Conservation (phyloP, 2,113 vertebrate species). For the Nyctibius bracteatus region DNA sequence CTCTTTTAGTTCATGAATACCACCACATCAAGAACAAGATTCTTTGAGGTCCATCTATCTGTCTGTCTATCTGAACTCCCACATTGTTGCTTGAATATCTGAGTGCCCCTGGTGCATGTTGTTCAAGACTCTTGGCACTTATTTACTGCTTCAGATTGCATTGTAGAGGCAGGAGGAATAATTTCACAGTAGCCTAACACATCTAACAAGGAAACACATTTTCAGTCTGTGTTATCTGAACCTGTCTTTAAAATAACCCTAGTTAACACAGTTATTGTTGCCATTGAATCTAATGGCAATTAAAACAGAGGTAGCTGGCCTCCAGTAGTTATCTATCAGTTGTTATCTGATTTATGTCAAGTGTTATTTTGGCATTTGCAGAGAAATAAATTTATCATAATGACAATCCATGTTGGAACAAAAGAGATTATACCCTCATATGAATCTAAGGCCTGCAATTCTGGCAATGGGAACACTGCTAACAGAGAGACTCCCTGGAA, state of each 20-base stretch:
- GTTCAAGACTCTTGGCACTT: slow-evolving; percentile 1
- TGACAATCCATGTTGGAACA: background rate
- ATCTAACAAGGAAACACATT: background rate
- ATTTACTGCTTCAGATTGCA: slow-evolving; percentile 30
- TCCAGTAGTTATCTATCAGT: background rate
- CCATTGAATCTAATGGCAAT: background rate
- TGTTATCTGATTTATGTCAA: background rate
- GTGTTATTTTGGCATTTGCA: background rate
- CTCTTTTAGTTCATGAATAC: slow-evolving; percentile 68
- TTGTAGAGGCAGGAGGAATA: background rate
- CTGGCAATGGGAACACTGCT: background rate
- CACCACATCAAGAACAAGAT: slow-evolving; percentile 62
- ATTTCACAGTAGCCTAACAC: background rate
- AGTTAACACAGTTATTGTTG: background rate
- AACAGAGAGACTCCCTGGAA: background rate
- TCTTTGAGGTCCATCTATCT: slow-evolving; percentile 49
- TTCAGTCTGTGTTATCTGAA: background rate
- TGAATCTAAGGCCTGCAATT: background rate
- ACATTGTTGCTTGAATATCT: background rate
- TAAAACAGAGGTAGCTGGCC: background rate
- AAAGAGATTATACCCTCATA: background rate
- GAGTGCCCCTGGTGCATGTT: background rate
- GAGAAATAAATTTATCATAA: background rate
- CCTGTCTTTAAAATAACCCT: background rate
- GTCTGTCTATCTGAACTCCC: slow-evolving; percentile 30